phyloP scores from a whole-genome alignment of 2,113 vertebrate genomes.

The Tupaia chinensis region DNA sequence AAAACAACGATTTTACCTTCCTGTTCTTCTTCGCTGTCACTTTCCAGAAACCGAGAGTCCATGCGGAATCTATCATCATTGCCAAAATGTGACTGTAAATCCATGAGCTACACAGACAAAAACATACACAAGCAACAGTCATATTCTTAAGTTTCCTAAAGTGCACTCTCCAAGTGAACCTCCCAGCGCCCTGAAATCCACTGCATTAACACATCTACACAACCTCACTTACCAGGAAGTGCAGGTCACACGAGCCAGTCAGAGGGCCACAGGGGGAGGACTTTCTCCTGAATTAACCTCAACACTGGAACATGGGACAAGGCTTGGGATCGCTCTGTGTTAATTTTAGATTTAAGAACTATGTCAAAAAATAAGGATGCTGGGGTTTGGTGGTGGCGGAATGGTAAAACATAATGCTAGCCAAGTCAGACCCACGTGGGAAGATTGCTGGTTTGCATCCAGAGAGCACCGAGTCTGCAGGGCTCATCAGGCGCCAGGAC shows the following conservation, averaged over 20 bases:
- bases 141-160: background rate
- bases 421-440: too few species aligned
- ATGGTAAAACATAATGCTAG: too few species aligned
- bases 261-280: background rate
- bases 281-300: background rate
- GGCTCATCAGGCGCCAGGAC: too few species aligned
- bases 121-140: constrained; percentile 1
- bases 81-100: constrained; percentile 93
- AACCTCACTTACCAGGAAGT: background rate
- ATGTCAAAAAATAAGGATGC: background rate
- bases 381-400: too few species aligned
- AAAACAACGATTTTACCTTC: constrained; percentile 85
- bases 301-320: background rate
- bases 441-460: too few species aligned
- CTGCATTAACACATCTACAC: background rate
- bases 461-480: too few species aligned
- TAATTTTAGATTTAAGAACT: background rate
- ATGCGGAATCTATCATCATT: constrained; percentile 95
- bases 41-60: constrained; percentile 95
- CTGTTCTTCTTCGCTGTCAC: constrained; percentile 88
- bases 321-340: too few species aligned
- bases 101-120: constrained; percentile 91
- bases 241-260: background rate
- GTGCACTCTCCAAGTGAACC: background rate
- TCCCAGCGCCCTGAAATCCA: background rate